Base-by-base conservation (phyloP, 2,797 vertebrate genomes). In the Denticeps clupeoides region DNA sequence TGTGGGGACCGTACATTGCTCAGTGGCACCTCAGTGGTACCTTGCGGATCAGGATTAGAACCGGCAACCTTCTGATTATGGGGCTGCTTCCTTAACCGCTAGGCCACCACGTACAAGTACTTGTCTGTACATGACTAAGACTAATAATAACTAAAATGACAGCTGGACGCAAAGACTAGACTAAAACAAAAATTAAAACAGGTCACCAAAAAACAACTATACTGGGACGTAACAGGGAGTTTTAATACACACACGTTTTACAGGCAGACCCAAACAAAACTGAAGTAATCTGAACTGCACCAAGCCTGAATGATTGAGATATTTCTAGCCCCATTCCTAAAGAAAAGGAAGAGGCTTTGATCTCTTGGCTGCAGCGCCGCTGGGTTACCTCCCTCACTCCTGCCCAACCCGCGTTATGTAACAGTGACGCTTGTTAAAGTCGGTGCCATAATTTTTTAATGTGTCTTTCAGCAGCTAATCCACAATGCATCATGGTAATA, bases 361-460 rank as follows among this genome's bases (percentile, higher is more conserved):
- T 26, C 9, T 40, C 32, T 40, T 24, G 21, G 23, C 24, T 5
- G 9, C 47, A 21, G 7, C 9, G 4, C n/a, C 8, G 21, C 23
- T 40, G n/a, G 3, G 23, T n/a, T 27, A 3, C 15, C 21, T 25
- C n/a, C 24, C 32, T 18, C 33, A 13, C 15, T 32, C 13, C 51
- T 42, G 18, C 45, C 40, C 42, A 13, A 10, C 10, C 35, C 15
- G 45, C 58, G 63, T 70, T 74, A 68, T 64, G 56, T 70, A 78
- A 77, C 58, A 54, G 49, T 55, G 62, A 70, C 33, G 42, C 58
- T 64, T 69, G 62, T 69, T 67, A 62, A 58, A 60, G 62, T 22
- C 25, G 24, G 29, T 27, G 59, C 65, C 62, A 70, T 75, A 35
- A 66, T 72, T 75, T 72, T 75, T 72, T 72, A 60, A 72, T 71